Percentiles rank a stretch among this genome's conserved stretches.
Conservation (phyloP, 2,888 invertebrate genomes). For the Meteorus colon region DNA sequence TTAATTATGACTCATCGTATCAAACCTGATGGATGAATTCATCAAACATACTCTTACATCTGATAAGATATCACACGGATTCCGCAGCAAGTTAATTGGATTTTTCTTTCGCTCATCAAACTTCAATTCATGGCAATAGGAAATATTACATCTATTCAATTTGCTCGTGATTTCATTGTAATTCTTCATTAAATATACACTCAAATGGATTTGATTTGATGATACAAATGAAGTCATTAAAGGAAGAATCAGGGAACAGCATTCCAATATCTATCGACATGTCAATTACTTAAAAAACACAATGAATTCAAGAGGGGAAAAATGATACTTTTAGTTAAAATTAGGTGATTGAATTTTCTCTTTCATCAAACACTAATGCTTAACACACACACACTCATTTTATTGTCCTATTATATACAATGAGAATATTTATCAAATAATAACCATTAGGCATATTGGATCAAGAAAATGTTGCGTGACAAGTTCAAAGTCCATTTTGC, state of each 20-base stretch:
- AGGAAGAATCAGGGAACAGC: too few relatives aligned
- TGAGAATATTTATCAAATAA: not conserved
- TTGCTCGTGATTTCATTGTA: not conserved
- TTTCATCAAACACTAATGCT: not conserved
- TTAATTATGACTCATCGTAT: constrained; percentile 1
- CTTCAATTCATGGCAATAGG: not conserved
- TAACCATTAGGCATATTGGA: not conserved
- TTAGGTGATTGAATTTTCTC: not conserved
- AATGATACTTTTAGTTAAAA: too few relatives aligned
- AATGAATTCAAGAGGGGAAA: too few relatives aligned
- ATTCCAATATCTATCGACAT: too few relatives aligned
- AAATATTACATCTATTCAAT: not conserved
- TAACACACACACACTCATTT: not conserved
- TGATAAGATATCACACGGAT: not conserved
- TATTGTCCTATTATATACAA: not conserved
- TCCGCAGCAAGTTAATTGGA: too few relatives aligned
- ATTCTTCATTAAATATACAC: not conserved
- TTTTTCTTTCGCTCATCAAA: not conserved
- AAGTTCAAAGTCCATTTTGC: not conserved
- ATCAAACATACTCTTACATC: not conserved
- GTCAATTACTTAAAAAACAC: too few relatives aligned
- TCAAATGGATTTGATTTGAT: too few relatives aligned
- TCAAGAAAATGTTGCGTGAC: not conserved
- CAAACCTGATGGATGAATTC: not conserved
- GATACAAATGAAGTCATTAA: too few relatives aligned